phyloP scores from a whole-genome alignment of 2,888 invertebrate genomes.

The Dendrolimus houi region DNA sequence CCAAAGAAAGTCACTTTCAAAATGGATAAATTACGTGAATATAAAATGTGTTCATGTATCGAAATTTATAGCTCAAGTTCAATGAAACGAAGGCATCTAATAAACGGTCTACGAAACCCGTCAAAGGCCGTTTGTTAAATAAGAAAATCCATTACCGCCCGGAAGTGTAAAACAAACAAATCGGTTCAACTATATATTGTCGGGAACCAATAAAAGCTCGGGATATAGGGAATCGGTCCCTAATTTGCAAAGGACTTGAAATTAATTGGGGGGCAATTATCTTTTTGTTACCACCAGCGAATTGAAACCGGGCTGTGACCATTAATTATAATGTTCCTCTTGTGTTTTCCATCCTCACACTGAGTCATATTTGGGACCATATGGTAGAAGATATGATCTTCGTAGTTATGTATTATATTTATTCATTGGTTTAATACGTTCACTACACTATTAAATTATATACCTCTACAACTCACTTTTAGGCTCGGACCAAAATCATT shows the following conservation, averaged over 20 bases:
- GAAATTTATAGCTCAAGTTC: too few relatives aligned
- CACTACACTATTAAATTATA: too few relatives aligned
- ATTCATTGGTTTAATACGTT: too few relatives aligned
- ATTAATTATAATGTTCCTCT: conserved; percentile 48
- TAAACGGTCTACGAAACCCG: neutral
- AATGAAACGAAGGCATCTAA: neutral
- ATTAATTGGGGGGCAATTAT: conserved; percentile 69
- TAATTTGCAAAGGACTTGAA: conserved; percentile 57
- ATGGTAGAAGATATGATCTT: too few relatives aligned
- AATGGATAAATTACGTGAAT: neutral
- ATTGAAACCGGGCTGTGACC: conserved; percentile 45
- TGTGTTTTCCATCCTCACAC: neutral
- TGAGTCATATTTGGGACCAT: too few relatives aligned
- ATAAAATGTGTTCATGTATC: too few relatives aligned
- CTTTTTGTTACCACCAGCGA: conserved; percentile 57
- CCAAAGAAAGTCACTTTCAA: too few relatives aligned
- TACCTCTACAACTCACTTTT: too few relatives aligned
- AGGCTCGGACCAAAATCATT: too few relatives aligned
- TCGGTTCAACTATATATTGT: conserved; percentile 38
- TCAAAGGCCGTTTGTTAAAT: conserved; percentile 5
- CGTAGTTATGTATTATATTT: too few relatives aligned
- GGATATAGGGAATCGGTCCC: conserved; percentile 38
- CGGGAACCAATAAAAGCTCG: conserved; percentile 48
- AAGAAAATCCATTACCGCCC: conserved; percentile 36
- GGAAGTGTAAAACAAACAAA: conserved; percentile 50